A percentile compares a stretch with the other conserved stretches of the same genome.
phyloP scores from a whole-genome alignment of 2,797 vertebrate genomes.

The Onychomys leucogaster region DNA sequence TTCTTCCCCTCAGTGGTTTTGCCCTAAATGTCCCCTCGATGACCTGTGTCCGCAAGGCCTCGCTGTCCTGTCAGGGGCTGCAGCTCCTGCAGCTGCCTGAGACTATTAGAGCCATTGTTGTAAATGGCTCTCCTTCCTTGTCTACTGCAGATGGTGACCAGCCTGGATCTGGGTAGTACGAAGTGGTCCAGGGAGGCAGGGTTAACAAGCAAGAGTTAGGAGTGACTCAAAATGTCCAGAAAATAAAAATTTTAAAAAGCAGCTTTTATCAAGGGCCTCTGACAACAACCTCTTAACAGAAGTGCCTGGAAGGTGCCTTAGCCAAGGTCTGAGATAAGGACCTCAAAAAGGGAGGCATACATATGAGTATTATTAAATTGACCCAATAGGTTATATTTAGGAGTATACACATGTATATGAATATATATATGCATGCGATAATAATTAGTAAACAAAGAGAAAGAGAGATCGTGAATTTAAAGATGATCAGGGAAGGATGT shows the following conservation, averaged over 20 bases:
- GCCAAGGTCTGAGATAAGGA: neutral
- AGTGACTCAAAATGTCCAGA: neutral
- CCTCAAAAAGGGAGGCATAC: neutral
- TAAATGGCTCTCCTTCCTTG: neutral
- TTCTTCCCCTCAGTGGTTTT: neutral
- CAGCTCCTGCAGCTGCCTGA: neutral
- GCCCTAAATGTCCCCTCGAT: neutral
- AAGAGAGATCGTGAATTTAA: neutral
- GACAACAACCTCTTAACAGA: neutral
- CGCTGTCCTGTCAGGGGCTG: neutral
- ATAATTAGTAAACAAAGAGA: neutral
- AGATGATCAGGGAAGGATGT: neutral
- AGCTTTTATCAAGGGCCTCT: neutral
- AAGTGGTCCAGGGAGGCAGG: neutral
- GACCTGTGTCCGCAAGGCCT: neutral
- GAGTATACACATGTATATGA: neutral
- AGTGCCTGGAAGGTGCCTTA: neutral
- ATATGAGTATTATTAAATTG: neutral
- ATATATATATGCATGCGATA: neutral
- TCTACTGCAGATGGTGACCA: slow-evolving; percentile 21
- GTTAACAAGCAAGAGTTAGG: neutral
- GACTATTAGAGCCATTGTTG: neutral
- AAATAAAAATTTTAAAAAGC: neutral
- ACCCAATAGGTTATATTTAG: neutral
- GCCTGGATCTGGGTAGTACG: neutral